Evolutionary conservation across 2,113 vertebrate species (phyloP), one percentile per base, ranked within the genome.

Genomic region (Benitochromis conjunctus): DNA sequence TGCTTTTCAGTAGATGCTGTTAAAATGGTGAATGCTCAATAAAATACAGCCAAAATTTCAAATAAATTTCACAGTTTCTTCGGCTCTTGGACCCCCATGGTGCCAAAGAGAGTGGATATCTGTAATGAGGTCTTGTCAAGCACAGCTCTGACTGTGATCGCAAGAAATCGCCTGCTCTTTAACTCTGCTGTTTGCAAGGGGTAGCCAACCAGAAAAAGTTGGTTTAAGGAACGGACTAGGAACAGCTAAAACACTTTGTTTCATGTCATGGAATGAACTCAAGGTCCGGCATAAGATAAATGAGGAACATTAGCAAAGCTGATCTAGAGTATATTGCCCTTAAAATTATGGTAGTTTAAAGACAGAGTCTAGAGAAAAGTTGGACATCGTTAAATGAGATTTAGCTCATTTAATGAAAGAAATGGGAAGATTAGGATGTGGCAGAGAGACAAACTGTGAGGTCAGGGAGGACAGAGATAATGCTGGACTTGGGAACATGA

Each of bases 381-480:
- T 64, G 18, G 10, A 9, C 11, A 12, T 60, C 5, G 21, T 19
- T 38, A 80, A 81, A 86, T 21, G 3, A 86, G 48, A 60, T 89
- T 83, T 56, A 51, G 76, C 76, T 87, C 13, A 79, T 88, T 80
- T 87, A 66, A 83, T 66, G 19, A 84, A 80, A 69, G 82, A 83
- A 81, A 43, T 8, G 53, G 36, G 31, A 24, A 13, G 86, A 91
- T 91, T 89, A 92, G 34, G 86, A 86, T 56, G 46, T 69, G 66
- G 85, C 87, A 89, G 79, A 76, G 60, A 87, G 81, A 86, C 56
- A 86, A 89, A 90, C 29, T 38, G 83, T 43, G 55, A 80, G 87
- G 88, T 90, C 82, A 88, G 78, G 54, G n/a, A 76, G 84, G 84
- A 77, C 79, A 86, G 81, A 87, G 87, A 90, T 94, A 91, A 92